phyloP scores from a whole-genome alignment of 2,888 invertebrate genomes.

The Bruchidius siliquastri region DNA sequence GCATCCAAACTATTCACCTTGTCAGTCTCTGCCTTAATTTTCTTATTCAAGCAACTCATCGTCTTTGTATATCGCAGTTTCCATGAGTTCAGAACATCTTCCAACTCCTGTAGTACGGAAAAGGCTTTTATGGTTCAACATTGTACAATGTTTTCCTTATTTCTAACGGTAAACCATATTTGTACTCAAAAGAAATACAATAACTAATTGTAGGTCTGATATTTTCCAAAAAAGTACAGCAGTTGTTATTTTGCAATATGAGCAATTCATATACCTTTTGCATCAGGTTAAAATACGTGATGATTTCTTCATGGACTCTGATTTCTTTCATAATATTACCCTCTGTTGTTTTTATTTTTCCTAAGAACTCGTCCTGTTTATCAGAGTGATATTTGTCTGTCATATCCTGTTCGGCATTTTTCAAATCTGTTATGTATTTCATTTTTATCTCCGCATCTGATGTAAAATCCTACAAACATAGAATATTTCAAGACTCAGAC shows the following conservation, averaged over 20 bases:
- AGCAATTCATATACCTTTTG: too few species aligned
- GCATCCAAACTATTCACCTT: conserved; percentile 41
- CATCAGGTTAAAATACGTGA: conserved; percentile 36
- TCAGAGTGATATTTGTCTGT: conserved; percentile 30
- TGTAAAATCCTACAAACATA: conserved; percentile 32
- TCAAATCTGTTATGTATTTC: conserved; percentile 37
- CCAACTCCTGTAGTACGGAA: conserved; percentile 36
- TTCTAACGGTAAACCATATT: too few species aligned
- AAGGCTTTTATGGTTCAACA: too few species aligned
- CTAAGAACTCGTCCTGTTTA: conserved; percentile 20
- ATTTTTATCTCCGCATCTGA: conserved; percentile 35
- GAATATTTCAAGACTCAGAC: too few species aligned
- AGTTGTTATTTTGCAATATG: too few species aligned
- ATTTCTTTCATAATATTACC: conserved; percentile 41
- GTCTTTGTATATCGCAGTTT: conserved; percentile 41
- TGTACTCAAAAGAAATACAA: too few species aligned
- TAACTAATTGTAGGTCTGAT: too few species aligned
- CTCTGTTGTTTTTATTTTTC: conserved; percentile 32
- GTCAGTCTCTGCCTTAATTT: conserved; percentile 40
- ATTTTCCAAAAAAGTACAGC: too few species aligned
- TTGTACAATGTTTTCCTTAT: too few species aligned
- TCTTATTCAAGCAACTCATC: conserved; percentile 36
- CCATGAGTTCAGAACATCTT: conserved; percentile 42
- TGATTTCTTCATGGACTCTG: conserved; percentile 40
- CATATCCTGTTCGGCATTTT: conserved; percentile 44